A percentile compares a stretch with the other conserved stretches of the same genome.
These are phyloP conservation scores for Operophtera brumata DNA, from an alignment of 2,888 invertebrate genomes.

Conservation along the genomic window DNA sequence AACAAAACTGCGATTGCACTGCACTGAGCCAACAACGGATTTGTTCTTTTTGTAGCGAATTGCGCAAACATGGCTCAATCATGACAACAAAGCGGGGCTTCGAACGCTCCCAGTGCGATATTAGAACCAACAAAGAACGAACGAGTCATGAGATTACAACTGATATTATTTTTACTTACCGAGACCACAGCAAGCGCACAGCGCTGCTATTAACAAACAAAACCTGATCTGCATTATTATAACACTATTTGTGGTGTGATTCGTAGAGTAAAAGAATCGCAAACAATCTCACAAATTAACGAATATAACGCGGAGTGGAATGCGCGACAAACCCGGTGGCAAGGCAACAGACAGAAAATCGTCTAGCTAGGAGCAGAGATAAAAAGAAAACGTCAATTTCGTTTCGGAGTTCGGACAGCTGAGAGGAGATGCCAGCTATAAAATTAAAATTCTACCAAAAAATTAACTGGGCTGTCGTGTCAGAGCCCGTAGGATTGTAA, in stretches of 20 bases:
- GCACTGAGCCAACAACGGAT: constrained; percentile 1
- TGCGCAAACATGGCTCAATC: constrained; percentile 45
- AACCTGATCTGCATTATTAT: constrained; percentile 60
- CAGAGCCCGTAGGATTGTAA: no score
- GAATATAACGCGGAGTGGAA: constrained; percentile 40
- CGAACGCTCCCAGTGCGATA: constrained; percentile 37
- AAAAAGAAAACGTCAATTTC: constrained; percentile 47
- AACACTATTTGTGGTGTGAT: constrained; percentile 33
- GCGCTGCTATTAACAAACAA: constrained; percentile 56
- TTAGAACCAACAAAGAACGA: constrained; percentile 48
- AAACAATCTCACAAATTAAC: constrained; percentile 50
- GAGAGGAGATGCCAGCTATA: constrained; percentile 44
- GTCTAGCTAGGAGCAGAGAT: constrained; percentile 17
- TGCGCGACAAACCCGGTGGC: constrained; percentile 44
- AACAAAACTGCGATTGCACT: constrained; percentile 5
- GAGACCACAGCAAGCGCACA: constrained; percentile 55
- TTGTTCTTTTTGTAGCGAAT: constrained; percentile 38
- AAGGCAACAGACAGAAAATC: constrained; percentile 21
- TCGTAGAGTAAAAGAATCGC: constrained; percentile 30
- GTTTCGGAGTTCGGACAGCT: constrained; percentile 44
- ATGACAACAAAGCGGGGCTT: constrained; percentile 42
- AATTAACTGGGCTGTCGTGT: no score
- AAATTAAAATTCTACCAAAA: background rate
- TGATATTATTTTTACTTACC: constrained; percentile 56
- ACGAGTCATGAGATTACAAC: constrained; percentile 38